Evolutionary conservation across 2,113 vertebrate genomes (phyloP).

Genomic region (Aythya baeri): DNA sequence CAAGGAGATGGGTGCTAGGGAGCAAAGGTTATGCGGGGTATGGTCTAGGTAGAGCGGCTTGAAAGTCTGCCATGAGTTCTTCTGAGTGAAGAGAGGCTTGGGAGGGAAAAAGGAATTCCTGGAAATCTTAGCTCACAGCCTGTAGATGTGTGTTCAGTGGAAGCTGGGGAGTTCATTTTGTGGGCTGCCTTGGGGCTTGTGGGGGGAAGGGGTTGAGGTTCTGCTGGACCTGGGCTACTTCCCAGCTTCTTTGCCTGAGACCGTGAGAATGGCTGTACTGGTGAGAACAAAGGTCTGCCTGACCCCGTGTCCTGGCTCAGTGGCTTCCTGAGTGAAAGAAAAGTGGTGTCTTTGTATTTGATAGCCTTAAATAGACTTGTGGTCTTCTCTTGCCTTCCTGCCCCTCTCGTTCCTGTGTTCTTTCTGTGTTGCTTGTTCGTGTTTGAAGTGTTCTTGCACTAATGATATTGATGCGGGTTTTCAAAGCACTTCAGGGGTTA

Average conservation of each 20-base stretch:
- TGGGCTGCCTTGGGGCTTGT: not conserved
- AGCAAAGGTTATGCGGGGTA: not conserved
- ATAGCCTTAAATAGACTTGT: not conserved
- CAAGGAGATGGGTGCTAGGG: not conserved
- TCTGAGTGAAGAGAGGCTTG: not conserved
- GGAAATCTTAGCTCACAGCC: not conserved
- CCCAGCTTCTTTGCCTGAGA: not conserved
- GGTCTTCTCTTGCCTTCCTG: constrained; percentile 16
- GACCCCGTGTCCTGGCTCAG: not conserved
- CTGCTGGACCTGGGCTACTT: not conserved
- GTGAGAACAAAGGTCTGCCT: constrained; percentile 1
- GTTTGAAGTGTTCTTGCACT: not conserved
- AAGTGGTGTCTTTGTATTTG: not conserved
- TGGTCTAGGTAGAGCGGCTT: not conserved
- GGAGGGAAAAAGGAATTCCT: not conserved
- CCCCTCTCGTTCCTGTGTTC: not conserved
- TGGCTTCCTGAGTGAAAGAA: constrained; percentile 11
- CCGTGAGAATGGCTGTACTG: not conserved
- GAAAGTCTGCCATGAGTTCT: not conserved
- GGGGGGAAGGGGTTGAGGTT: not conserved
- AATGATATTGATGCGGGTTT: not conserved
- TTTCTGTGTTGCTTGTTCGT: constrained; percentile 6
- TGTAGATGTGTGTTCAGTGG: not conserved
- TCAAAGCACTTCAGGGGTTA: not conserved
- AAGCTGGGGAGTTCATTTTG: not conserved